Base-by-base conservation (phyloP, 2,113 vertebrate genomes). In the Empidonax alnorum region DNA sequence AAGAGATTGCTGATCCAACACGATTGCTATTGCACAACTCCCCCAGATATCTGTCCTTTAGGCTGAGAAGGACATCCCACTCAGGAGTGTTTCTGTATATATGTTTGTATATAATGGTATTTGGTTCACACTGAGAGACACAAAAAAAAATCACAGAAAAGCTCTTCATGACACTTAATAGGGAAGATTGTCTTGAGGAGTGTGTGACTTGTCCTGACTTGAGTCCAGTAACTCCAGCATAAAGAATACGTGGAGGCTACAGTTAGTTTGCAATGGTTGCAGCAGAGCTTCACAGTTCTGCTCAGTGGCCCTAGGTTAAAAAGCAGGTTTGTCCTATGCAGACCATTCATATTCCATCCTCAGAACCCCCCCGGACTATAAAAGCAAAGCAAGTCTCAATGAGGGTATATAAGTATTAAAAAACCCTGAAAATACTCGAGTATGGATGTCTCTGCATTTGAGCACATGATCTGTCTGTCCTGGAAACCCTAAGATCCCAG, bases 1-100 rank as follows among this genome's bases (percentile, higher is more conserved):
- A 94, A 81, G 66, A 77, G 65, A 83, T 1, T 90, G 94, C 87
- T 96, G 92, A 90, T 72, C 82, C 87, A 94, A 72, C 42, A 84
- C 30, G 63, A 84, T 63, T 80, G 28, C 41, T 67, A 10, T 41
- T 52, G 49, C 74, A 84, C 49, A 80, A 21, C 95, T 95, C 95
- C 95, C 85, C 83, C 87, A 85, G 58, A 35, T 14, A 50, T 4
- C 59, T 78, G 87, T 84, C 90, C 94, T 95, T 92, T 75, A n/a
- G 67, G 82, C 44, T 47, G 68, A 92, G 66, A 96, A 96, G 90
- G 92, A 92, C 90, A 30, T 63, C 55, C 31, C 49, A 22, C 42
- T 1, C 81, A 46, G 31, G 61, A 84, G 10, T 59, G 31, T 31
- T 90, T 78, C 46, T 90, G 17, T 39, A 18, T 27, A 69, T 19